A percentile compares a stretch with the other conserved stretches of the same genome.
phyloP scores from a whole-genome alignment of 2,888 invertebrate genomes.

The Synergus itoensis region DNA sequence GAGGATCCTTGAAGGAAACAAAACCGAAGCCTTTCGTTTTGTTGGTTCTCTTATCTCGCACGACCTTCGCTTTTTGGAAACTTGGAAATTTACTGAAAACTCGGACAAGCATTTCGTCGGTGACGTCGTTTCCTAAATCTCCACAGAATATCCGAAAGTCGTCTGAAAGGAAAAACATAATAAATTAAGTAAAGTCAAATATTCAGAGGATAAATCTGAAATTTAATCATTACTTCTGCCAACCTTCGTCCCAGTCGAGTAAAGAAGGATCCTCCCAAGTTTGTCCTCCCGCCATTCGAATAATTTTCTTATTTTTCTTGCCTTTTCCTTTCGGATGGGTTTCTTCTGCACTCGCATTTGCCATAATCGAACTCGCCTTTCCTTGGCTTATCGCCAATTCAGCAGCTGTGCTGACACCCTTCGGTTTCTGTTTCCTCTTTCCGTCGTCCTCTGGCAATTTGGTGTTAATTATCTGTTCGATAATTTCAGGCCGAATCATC shows the following conservation, averaged over 20 bases:
- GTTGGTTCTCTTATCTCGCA: conserved; percentile 97
- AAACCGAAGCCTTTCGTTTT: conserved; percentile 99
- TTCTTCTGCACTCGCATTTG: conserved; percentile 75
- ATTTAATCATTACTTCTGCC: conserved; percentile 11
- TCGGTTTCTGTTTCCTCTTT: conserved; percentile 82
- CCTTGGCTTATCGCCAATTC: conserved; percentile 83
- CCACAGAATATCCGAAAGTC: conserved; percentile 99
- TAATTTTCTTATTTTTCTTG: conserved; percentile 85
- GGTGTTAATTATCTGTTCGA: conserved; percentile 75
- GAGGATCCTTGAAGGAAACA: conserved; percentile 98
- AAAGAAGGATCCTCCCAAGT: conserved; percentile 98
- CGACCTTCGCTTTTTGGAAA: conserved; percentile 96
- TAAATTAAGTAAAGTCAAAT: background rate
- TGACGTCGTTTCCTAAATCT: conserved; percentile 99
- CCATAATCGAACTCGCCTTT: conserved; percentile 77
- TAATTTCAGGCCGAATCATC: conserved; percentile 74
- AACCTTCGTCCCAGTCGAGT: conserved; percentile 95
- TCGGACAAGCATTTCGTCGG: conserved; percentile 96
- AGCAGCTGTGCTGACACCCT: conserved; percentile 83
- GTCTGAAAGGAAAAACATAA: conserved; percentile 79
- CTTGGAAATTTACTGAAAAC: conserved; percentile 97
- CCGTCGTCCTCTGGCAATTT: conserved; percentile 75
- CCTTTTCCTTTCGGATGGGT: conserved; percentile 78
- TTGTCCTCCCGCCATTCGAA: conserved; percentile 95
- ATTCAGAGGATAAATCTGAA: background rate